Evolutionary conservation across 2,888 invertebrate genomes (phyloP).

Genomic region (Drosophila prolongata): DNA sequence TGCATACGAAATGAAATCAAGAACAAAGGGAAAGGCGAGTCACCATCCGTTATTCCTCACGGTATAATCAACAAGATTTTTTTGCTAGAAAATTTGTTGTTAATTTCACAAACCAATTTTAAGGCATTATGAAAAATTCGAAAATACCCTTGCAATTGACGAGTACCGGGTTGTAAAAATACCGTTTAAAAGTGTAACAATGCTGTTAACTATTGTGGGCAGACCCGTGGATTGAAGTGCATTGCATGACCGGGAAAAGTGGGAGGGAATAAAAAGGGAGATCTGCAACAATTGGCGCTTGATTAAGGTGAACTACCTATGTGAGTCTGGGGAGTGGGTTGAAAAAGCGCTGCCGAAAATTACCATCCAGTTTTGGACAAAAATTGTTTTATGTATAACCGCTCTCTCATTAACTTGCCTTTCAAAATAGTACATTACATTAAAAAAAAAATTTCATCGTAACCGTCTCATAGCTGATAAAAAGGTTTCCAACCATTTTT

Average conservation of each 20-base stretch:
- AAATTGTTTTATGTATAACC: background rate
- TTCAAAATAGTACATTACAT: no score
- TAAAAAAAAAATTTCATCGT: no score
- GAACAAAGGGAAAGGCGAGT: no score
- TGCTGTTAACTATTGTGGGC: conserved; percentile 59
- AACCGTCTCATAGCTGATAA: no score
- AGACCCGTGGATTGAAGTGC: conserved; percentile 16
- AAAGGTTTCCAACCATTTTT: no score
- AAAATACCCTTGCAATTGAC: background rate
- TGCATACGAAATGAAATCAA: background rate
- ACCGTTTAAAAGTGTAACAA: conserved; percentile 77
- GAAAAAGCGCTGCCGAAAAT: conserved; percentile 5
- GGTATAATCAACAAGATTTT: no score
- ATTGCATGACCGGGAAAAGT: background rate
- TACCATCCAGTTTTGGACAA: background rate
- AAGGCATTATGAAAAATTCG: no score
- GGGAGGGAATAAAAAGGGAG: background rate
- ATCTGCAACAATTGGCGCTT: conserved; percentile 65
- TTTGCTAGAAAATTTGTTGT: no score
- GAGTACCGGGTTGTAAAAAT: conserved; percentile 40
- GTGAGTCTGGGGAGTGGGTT: conserved; percentile 5
- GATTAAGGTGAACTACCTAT: conserved; percentile 53
- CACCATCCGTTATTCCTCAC: no score
- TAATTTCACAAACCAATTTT: no score
- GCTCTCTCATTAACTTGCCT: background rate